A percentile compares a stretch with the other conserved stretches of the same genome.
Evolutionary conservation across 2,113 vertebrate species (phyloP).

Genomic region (Morone chrysops): DNA sequence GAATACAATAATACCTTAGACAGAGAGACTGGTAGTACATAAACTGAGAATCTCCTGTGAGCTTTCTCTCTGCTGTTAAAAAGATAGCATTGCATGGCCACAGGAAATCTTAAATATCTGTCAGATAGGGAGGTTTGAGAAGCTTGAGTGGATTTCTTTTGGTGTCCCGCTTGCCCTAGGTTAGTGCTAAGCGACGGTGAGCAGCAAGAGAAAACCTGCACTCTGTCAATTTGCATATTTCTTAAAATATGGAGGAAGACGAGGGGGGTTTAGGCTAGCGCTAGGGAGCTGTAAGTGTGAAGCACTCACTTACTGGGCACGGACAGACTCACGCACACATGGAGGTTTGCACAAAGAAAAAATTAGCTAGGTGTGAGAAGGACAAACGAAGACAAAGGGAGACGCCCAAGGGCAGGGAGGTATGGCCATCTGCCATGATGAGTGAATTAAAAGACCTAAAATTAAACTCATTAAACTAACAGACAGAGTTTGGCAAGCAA

Average conservation of each 20-base stretch:
- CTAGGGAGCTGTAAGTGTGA: neutral
- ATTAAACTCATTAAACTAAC: slow-evolving; percentile 4
- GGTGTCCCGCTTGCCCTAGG: slow-evolving; percentile 40
- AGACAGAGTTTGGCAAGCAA: neutral
- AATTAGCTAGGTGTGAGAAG: neutral
- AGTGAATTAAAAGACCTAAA: slow-evolving; percentile 17
- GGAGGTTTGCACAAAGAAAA: slow-evolving; percentile 2
- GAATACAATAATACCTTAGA: neutral
- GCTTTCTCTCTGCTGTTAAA: slow-evolving; percentile 20
- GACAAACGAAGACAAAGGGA: slow-evolving; percentile 13
- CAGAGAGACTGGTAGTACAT: neutral
- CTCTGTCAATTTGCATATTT: slow-evolving; percentile 64
- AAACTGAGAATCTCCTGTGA: slow-evolving; percentile 27
- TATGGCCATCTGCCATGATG: slow-evolving; percentile 7
- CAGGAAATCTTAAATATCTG: slow-evolving; percentile 42
- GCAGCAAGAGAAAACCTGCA: slow-evolving; percentile 74
- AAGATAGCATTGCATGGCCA: slow-evolving; percentile 17
- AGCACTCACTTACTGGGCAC: neutral
- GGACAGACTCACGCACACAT: neutral
- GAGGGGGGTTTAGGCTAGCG: slow-evolving; percentile 32
- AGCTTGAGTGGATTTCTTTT: slow-evolving; percentile 9
- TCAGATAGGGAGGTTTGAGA: slow-evolving; percentile 34
- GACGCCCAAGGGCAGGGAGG: slow-evolving; percentile 13
- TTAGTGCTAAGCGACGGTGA: slow-evolving; percentile 33
- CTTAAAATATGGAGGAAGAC: slow-evolving; percentile 27